Conservation (phyloP, 2,797 vertebrate species). For the Calcarius lapponicus region DNA sequence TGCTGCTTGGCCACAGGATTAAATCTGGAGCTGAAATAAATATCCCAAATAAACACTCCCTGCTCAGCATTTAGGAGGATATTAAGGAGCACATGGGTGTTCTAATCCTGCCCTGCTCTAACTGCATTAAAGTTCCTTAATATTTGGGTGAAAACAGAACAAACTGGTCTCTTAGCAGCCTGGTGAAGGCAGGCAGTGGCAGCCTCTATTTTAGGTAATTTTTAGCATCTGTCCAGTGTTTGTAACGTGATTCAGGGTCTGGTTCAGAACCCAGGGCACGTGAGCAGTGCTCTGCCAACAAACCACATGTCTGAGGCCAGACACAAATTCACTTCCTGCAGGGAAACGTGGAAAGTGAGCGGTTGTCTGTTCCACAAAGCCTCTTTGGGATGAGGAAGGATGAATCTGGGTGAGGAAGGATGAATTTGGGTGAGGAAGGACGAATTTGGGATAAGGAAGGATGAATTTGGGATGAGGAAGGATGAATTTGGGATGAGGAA, state of each 20-base stretch:
- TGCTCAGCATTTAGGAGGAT: not conserved
- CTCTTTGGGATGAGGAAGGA: not conserved
- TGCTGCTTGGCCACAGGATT: not conserved
- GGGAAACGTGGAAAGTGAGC: not conserved
- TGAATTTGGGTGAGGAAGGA: not conserved
- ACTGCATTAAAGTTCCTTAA: not conserved
- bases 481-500: rapidly evolving
- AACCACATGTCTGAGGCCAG: not conserved
- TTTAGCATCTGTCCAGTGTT: not conserved
- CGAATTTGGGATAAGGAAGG: not conserved
- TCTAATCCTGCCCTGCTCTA: not conserved
- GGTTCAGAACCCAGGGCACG: not conserved
- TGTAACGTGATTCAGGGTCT: not conserved
- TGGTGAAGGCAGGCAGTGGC: not conserved
- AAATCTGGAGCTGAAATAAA: not conserved
- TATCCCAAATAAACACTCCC: not conserved
- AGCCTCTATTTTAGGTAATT: not conserved
- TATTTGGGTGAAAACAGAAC: not conserved
- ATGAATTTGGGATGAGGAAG: rapidly evolving
- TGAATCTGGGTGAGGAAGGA: not conserved
- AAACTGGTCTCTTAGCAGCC: not conserved
- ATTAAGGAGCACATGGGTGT: not conserved
- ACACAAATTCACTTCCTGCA: not conserved
- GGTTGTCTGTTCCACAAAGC: not conserved
- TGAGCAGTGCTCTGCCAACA: not conserved